Evolutionary conservation across 2,888 invertebrate genomes (phyloP).

Genomic region (Frankliniella fusca): DNA sequence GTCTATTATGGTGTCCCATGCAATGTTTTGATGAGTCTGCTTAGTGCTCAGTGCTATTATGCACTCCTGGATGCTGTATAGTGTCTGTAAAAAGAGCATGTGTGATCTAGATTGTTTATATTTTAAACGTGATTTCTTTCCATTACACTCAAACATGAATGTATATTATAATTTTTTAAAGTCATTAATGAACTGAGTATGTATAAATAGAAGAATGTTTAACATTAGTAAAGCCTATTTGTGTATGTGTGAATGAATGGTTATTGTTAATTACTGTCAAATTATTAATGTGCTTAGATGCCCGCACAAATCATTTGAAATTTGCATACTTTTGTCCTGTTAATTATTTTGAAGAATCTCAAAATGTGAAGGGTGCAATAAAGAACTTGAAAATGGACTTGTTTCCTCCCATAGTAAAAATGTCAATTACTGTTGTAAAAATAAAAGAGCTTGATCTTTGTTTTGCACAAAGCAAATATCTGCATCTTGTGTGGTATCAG

Average conservation of each 20-base stretch:
- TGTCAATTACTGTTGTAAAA: conserved; percentile 6
- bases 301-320: conserved; percentile 3
- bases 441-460: not conserved
- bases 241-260: conserved; percentile 23
- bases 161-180: conserved; percentile 27
- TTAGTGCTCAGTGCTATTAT: conserved; percentile 8
- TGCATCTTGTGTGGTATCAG: not conserved
- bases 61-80: not conserved
- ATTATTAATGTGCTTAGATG: conserved; percentile 3
- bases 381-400: not conserved
- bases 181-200: conserved; percentile 26
- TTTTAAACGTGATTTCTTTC: conserved; percentile 23
- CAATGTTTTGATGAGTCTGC: conserved; percentile 22
- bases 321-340: not conserved
- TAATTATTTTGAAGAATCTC: not conserved
- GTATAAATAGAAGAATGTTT: conserved; percentile 13
- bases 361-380: not conserved
- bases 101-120: conserved; percentile 25
- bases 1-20: conserved; percentile 13
- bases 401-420: not conserved
- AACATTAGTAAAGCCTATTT: conserved; percentile 21
- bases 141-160: conserved; percentile 6
- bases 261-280: not conserved
- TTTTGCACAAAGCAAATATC: not conserved
- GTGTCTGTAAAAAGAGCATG: conserved; percentile 17